Conservation (phyloP, 2,888 invertebrate genomes). For the Acronicta alni region DNA sequence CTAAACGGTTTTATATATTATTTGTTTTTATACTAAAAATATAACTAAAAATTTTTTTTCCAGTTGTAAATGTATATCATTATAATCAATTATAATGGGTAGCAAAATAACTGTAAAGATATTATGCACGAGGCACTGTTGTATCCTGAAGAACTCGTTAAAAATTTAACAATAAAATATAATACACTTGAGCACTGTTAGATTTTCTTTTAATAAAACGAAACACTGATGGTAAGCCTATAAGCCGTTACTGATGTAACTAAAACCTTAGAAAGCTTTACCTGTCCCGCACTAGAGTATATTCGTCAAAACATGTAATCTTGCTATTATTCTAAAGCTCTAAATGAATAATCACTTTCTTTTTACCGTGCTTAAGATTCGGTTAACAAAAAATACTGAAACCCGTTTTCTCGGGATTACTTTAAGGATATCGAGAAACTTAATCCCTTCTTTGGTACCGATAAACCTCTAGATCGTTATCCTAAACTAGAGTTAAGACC, state of each 20-base stretch:
- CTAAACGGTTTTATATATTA: no score
- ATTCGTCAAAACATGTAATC: conserved; percentile 32
- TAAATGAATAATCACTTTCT: conserved; percentile 49
- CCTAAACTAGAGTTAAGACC: conserved; percentile 10
- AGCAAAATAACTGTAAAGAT: background rate
- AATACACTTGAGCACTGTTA: background rate
- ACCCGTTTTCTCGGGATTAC: conserved; percentile 64
- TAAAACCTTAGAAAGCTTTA: conserved; percentile 24
- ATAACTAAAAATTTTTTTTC: no score
- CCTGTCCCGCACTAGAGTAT: conserved; percentile 25
- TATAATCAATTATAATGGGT: background rate
- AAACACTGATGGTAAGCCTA: conserved; percentile 1
- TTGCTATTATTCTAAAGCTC: conserved; percentile 31
- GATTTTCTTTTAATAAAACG: background rate
- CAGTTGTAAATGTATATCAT: no score
- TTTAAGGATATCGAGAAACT: conserved; percentile 51
- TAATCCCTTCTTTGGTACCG: conserved; percentile 69
- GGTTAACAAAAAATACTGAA: conserved; percentile 56
- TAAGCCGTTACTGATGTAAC: conserved; percentile 8
- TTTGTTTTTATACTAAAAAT: no score
- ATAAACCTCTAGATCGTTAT: conserved; percentile 44
- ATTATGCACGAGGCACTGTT: background rate
- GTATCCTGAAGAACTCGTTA: background rate
- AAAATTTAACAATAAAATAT: background rate
- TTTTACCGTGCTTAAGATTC: conserved; percentile 29